Conservation (phyloP, 2,888 invertebrate species). For the Drosophila sordidapex region DNA sequence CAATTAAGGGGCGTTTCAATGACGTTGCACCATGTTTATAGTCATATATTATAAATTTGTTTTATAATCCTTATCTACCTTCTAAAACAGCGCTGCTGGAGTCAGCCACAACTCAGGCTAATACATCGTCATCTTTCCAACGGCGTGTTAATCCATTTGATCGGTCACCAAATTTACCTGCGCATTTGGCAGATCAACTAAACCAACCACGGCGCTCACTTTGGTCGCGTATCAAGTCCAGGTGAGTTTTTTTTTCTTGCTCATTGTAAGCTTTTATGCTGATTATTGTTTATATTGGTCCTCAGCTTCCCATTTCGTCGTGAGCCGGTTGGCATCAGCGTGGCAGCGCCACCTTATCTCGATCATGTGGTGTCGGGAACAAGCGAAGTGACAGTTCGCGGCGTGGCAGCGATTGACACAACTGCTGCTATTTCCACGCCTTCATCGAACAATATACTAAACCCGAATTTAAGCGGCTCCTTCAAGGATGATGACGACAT, state of each 20-base stretch:
- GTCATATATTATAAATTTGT: not conserved
- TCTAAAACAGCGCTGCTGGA: conserved; percentile 69
- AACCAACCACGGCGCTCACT: conserved; percentile 60
- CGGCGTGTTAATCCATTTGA: conserved; percentile 85
- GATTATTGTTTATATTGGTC: not conserved
- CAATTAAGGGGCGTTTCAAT: not conserved
- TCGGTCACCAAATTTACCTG: conserved; percentile 81
- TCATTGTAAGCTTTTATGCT: not conserved
- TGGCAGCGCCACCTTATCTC: conserved; percentile 81
- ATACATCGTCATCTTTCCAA: conserved; percentile 35
- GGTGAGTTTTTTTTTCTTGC: conserved; percentile 52
- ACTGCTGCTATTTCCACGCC: conserved; percentile 56
- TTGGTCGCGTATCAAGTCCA: conserved; percentile 77
- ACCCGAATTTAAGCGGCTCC: conserved; percentile 85
- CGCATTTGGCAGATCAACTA: conserved; percentile 75
- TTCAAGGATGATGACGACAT: conserved; percentile 82
- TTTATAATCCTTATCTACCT: not conserved
- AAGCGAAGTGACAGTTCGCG: conserved; percentile 22
- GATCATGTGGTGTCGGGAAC: conserved; percentile 68
- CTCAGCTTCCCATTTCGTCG: conserved; percentile 66
- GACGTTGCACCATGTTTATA: not conserved
- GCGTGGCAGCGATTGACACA: conserved; percentile 34
- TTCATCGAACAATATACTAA: conserved; percentile 84
- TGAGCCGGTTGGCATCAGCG: conserved; percentile 66
- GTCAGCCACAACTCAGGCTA: conserved; percentile 37